Base-by-base conservation (phyloP, 2,113 vertebrate species). In the Noturus placidus region DNA sequence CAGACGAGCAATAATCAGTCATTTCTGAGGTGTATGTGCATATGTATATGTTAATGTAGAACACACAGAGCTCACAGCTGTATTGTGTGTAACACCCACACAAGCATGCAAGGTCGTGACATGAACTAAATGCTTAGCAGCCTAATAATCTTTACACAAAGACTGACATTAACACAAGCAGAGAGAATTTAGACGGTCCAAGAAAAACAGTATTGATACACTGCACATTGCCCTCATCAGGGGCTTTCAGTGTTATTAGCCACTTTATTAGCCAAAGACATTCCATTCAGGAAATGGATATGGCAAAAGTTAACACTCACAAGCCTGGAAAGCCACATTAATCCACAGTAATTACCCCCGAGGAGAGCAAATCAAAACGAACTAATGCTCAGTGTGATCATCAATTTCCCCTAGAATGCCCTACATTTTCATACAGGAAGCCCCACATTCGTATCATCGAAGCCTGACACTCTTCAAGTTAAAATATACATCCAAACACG, bases 301-400 rank as follows among this genome's bases (percentile, higher is more conserved):
- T 90, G 19, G 92, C 93, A 93, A 92, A 94, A 94, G 94, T 94
- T 94, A 94, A 94, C 92, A 92, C 88, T 86, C 90, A 86, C 89
- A 89, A 56, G 86, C 91, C 91, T 90, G 90, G 89, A 93, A 91
- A 91, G 93, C 89, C 88, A 89, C 94, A 95, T 95, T 95, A 95
- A 95, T 95, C 94, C 93, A 91, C 89, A 92, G 92, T 95, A 95
- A 95, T 95, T 95, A 94, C 94, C 93, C 91, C 30, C 90, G 92
- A 93, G 93, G 94, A 93, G 94, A 94, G 93, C 94, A 95, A 95
- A 95, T 95, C 95, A 95, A 95, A 94, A 95, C 91, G 94, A 94
- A 94, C 93, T 94, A 94, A 94, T 93, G 93, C 92, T 46, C 69
- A 89, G 92, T 87, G 88, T 93, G 92, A 92, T 94, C 94, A 94